These are phyloP conservation scores for Diaprepes abbreviatus DNA, from an alignment of 2,888 invertebrate genomes.

Conservation along the genomic window DNA sequence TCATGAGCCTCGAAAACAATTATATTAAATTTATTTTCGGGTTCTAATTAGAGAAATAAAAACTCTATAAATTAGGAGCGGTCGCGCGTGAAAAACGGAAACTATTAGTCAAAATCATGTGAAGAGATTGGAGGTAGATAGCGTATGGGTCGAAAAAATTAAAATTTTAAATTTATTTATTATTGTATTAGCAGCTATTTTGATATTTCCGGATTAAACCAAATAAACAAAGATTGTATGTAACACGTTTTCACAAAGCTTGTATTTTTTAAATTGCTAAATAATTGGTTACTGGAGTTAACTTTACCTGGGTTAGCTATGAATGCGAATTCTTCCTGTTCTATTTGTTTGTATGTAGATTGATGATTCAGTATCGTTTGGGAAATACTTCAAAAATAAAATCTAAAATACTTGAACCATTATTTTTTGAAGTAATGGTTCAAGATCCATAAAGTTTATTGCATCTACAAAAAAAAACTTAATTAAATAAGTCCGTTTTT, in stretches of 20 bases:
- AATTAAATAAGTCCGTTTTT: slow-evolving; percentile 9
- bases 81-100: slow-evolving; percentile 61
- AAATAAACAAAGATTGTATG: background rate
- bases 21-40: slow-evolving; percentile 47
- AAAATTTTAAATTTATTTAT: slow-evolving; percentile 45
- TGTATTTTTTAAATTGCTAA: background rate
- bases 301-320: no score
- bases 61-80: slow-evolving; percentile 58
- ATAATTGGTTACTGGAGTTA: no score
- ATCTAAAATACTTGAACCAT: no score
- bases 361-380: no score
- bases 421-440: no score
- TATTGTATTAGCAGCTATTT: slow-evolving; percentile 32
- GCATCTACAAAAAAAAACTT: slow-evolving; percentile 13
- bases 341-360: no score
- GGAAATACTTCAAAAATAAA: no score
- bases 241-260: no score
- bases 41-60: slow-evolving; percentile 58
- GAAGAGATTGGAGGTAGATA: slow-evolving; percentile 50
- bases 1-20: slow-evolving; percentile 48
- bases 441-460: background rate
- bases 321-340: no score
- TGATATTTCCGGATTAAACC: slow-evolving; percentile 25
- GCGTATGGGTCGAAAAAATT: slow-evolving; percentile 50
- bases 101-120: slow-evolving; percentile 59